Base-by-base conservation (phyloP, 1,140 invertebrate genomes). In the Ips nitidus region DNA sequence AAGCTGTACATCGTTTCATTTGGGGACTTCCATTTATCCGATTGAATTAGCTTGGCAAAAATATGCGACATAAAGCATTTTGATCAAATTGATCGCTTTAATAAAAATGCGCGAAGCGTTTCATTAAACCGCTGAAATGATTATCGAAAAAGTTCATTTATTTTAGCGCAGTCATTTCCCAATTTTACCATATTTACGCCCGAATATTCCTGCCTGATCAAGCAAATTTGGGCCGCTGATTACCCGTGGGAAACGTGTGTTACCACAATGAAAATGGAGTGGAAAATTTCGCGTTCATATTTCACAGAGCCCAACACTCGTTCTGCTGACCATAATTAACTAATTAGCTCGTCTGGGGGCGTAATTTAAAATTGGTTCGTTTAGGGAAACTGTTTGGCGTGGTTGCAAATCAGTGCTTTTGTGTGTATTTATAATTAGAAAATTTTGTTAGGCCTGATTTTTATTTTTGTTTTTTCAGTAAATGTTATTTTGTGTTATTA, bases 211-310 rank as follows among this genome's bases (percentile, higher is more conserved):
- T 8, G 8, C 45, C 3, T 50, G 45, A 50, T 50, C 45, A 50
- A 55, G 52, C 52, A 37, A 55, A 55, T 55, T 55, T 38, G 8
- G n/a, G 8, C 5, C 8, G 37, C 8, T 55, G 37, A 55, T 55
- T 55, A 38, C 52, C 52, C 52, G 37, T 55, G 52, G 52, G 52
- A 55, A n/a, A n/a, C 52, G 52, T n/a, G 37, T 36, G 40, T 41
- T 41, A 7, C 37, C 40, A 58, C 56, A 40, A 39, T 58, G 40
- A 22, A 58, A 58, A 40, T 36, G 52, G 2, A 41, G 56, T 37
- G 56, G 38, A 58, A 58, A 58, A 58, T 58, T 58, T 37, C 56
- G 7, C 56, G 7, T 58, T 58, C 56, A 58, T 58, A 58, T 58
- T 58, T 58, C 56, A 39, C 56, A 22, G 37, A 8, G 37, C 7